Evolutionary conservation across 2,888 invertebrate genomes (phyloP).

Genomic region (Dicycla oo): DNA sequence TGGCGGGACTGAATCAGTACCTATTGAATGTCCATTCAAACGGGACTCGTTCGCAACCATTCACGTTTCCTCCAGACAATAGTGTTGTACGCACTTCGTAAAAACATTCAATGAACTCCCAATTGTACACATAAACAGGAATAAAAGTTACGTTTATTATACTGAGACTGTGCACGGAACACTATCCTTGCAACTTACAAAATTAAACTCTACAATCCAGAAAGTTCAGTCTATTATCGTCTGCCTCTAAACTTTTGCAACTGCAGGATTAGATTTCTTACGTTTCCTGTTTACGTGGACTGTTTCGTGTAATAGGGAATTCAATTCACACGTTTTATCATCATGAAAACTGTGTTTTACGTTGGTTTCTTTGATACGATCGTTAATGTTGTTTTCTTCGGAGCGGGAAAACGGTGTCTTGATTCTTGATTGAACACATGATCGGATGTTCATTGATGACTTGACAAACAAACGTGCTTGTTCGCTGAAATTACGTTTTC

Average conservation of each 20-base stretch:
- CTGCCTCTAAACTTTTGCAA: slow-evolving; percentile 22
- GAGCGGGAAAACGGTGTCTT: slow-evolving; percentile 24
- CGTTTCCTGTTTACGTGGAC: slow-evolving; percentile 63
- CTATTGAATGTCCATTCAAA: slow-evolving; percentile 32
- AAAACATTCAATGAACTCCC: slow-evolving; percentile 64
- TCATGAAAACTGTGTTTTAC: slow-evolving; percentile 59
- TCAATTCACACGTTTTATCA: slow-evolving; percentile 61
- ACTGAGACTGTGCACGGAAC: slow-evolving; percentile 27
- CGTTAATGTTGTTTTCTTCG: slow-evolving; percentile 56
- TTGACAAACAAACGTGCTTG: slow-evolving; percentile 45
- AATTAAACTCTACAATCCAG: slow-evolving; percentile 43
- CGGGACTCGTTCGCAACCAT: slow-evolving; percentile 39
- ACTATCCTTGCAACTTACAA: slow-evolving; percentile 14
- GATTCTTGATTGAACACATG: slow-evolving; percentile 49
- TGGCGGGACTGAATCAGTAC: too few relatives aligned
- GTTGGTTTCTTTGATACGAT: slow-evolving; percentile 61
- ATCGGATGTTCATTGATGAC: slow-evolving; percentile 59
- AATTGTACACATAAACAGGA: slow-evolving; percentile 62
- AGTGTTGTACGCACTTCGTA: slow-evolving; percentile 48
- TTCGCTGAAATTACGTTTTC: slow-evolving; percentile 50
- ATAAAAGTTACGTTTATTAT: slow-evolving; percentile 62
- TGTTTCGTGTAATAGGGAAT: slow-evolving; percentile 51
- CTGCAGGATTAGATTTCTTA: slow-evolving; percentile 59
- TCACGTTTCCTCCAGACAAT: slow-evolving; percentile 52
- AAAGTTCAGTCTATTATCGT: slow-evolving; percentile 38